phyloP scores from a whole-genome alignment of 2,113 vertebrate genomes.

The Sisor rabdophorus region DNA sequence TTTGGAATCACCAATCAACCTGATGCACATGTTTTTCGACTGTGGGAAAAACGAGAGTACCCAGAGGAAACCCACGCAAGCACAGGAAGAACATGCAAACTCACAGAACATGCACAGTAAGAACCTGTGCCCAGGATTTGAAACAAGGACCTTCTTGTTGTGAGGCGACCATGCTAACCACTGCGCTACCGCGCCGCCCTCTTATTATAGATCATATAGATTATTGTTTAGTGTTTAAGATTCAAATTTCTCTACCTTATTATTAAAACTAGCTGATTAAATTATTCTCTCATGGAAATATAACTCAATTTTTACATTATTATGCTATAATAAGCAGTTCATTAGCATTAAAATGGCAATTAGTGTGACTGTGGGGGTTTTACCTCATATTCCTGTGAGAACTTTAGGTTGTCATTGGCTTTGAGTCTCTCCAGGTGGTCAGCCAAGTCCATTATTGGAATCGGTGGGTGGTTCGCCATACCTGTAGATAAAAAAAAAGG shows the following conservation, averaged over 20 bases:
- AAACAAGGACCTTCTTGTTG: too few species aligned
- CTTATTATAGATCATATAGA: background rate
- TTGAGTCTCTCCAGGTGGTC: slow-evolving; percentile 96
- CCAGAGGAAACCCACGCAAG: too few species aligned
- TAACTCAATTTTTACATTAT: background rate
- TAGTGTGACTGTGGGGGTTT: slow-evolving; percentile 27
- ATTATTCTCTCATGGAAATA: background rate
- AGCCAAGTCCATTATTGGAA: slow-evolving; percentile 91
- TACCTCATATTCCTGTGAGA: slow-evolving; percentile 98
- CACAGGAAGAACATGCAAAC: too few species aligned
- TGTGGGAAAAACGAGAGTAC: too few species aligned
- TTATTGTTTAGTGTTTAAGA: background rate
- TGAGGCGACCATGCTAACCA: too few species aligned
- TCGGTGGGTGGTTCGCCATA: slow-evolving; percentile 96
- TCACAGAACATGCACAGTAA: too few species aligned
- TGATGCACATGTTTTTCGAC: too few species aligned
- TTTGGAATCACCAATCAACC: too few species aligned
- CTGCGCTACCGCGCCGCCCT: too few species aligned
- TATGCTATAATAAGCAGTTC: background rate
- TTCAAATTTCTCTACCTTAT: background rate
- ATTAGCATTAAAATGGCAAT: background rate
- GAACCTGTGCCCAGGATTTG: too few species aligned
- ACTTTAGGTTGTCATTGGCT: slow-evolving; percentile 98
- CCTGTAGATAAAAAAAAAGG: slow-evolving; percentile 72
- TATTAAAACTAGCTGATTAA: background rate